Evolutionary conservation across 2,113 vertebrate species (phyloP).

Genomic region (Chaetops frenatus): DNA sequence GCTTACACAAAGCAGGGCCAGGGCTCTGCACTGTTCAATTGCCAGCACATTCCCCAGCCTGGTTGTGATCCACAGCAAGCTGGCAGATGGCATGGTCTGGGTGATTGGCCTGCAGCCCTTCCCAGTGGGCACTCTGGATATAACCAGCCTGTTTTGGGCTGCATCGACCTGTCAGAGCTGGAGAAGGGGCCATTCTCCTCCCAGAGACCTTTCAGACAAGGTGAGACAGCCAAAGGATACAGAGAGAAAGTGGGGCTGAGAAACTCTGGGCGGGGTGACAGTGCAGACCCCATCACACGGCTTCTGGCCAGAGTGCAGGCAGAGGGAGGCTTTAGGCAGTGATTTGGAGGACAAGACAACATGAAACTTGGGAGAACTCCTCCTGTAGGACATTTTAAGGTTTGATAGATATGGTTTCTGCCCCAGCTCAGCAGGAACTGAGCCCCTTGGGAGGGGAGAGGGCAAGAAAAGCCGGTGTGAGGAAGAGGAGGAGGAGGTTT

Average conservation of each 20-base stretch:
- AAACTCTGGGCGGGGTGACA: neutral
- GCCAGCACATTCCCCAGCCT: neutral
- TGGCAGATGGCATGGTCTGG: neutral
- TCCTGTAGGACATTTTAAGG: neutral
- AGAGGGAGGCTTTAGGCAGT: neutral
- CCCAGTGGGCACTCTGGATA: neutral
- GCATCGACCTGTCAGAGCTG: neutral
- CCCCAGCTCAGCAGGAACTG: neutral
- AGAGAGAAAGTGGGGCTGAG: neutral
- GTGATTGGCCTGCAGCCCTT: neutral
- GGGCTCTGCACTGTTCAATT: neutral
- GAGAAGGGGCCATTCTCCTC: neutral
- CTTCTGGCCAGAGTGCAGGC: neutral
- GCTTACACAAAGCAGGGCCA: neutral
- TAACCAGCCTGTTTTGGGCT: neutral
- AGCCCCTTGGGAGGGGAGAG: neutral
- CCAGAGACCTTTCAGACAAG: neutral
- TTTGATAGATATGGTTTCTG: neutral
- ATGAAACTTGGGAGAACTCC: neutral
- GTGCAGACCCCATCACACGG: accelerated
- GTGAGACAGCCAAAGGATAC: neutral
- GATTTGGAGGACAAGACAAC: neutral
- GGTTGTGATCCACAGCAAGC: neutral
- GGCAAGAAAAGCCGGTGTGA: neutral
- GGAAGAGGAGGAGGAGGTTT: neutral